Evolutionary conservation across 1,140 invertebrate species (phyloP), one percentile per base, ranked within the genome.

Genomic region (Ctenoplectra terminalis): DNA sequence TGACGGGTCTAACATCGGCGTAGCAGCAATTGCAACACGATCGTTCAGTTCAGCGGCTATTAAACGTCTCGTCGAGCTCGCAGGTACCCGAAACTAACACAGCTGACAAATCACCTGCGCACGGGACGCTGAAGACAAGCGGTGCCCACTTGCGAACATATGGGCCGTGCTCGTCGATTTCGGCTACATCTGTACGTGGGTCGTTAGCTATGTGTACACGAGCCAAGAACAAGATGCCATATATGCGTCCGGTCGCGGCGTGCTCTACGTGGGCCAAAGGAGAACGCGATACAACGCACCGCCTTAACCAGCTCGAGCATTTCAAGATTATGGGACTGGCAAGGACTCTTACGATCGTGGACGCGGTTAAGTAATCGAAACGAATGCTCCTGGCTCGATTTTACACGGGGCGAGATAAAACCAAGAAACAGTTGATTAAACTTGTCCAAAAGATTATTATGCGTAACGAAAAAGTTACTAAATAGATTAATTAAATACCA

Each of bases 191-290:
- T 76, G 83, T 83, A 89, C 84, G 85, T 88, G 82, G 87, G 88
- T 82, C 81, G 89, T 83, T 77, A 81, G 71, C 85, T 88, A 70
- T 67, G 79, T 83, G 75, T 79, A 80, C 78, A 77, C 82, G 71
- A 73, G 81, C 75, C 81, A 73, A 82, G 85, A 75, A 77, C 89
- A 89, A 88, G 87, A 87, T 90, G 75, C 89, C 89, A 82, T 90
- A 90, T 90, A 90, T 84, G 89, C 80, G 81, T 52, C 31, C 29
- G 34, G 34, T 52, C 58, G 26, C 34, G 61, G 63, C 9, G 60
- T n/a, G 71, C 48, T 50, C 15, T 84, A 87, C 86, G 85, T 87
- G 86, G 86, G 86, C 85, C 86, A 87, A 87, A 87, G 83, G 84
- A 82, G 85, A 80, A 81, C 69, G 85, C 79, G 69, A 69, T 74